Evolutionary conservation across 1,140 invertebrate species (phyloP).

Genomic region (Nasonia giraulti): DNA sequence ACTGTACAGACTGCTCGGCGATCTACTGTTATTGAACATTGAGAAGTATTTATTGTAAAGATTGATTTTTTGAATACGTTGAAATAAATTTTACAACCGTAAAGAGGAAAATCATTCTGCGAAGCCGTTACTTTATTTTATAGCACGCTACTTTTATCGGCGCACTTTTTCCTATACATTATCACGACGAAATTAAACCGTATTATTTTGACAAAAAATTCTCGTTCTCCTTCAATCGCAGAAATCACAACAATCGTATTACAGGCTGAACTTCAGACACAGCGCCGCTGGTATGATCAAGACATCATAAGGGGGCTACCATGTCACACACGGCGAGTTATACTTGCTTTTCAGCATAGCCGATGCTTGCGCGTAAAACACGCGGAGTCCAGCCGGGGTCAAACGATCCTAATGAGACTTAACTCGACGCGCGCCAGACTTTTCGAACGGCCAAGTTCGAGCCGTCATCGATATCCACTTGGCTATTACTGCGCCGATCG

Average conservation of each 20-base stretch:
- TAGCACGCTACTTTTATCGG: not conserved
- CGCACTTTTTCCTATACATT: too few relatives aligned
- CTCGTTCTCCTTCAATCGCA: not conserved
- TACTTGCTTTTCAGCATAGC: not conserved
- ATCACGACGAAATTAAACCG: not conserved
- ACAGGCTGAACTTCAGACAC: not conserved
- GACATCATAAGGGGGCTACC: not conserved
- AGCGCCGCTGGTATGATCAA: not conserved
- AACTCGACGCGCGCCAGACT: conserved; percentile 55
- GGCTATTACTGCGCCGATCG: not conserved
- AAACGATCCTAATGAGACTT: conserved; percentile 71
- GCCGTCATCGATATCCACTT: conserved; percentile 40
- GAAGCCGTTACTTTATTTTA: not conserved
- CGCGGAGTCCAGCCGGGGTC: conserved; percentile 57
- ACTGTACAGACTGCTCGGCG: not conserved
- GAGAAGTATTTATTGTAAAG: not conserved
- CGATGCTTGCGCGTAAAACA: conserved; percentile 1
- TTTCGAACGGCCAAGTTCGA: conserved; percentile 37
- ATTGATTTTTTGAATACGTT: not conserved
- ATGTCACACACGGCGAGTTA: not conserved
- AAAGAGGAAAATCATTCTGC: not conserved
- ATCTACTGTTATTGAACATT: not conserved
- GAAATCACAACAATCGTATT: not conserved
- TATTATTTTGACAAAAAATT: not conserved
- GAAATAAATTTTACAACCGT: not conserved